Conservation (phyloP, 2,797 vertebrate species). For the Knipowitschia caucasica region DNA sequence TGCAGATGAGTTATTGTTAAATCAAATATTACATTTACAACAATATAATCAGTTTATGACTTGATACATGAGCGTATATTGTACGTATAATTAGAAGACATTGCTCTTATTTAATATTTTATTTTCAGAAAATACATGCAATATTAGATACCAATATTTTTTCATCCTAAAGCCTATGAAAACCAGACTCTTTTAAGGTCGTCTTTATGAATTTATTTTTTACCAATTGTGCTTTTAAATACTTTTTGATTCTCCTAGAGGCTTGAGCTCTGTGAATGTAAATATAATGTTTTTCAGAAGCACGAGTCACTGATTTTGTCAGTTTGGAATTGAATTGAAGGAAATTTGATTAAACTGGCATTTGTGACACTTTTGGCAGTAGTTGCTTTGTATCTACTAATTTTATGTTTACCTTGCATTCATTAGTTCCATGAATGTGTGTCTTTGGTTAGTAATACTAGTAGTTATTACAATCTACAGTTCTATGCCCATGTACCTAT, state of each 20-base stretch:
- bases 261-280: constrained; percentile 33
- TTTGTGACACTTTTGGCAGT: constrained; percentile 33
- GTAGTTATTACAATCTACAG: too few relatives aligned
- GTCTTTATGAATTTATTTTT: constrained; percentile 14
- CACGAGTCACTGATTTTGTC: constrained; percentile 20
- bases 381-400: constrained; percentile 1
- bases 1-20: constrained; percentile 18
- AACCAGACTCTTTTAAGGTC: constrained; percentile 20
- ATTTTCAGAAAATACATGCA: constrained; percentile 35
- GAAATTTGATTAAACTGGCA: constrained; percentile 65
- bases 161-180: constrained; percentile 18
- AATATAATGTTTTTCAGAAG: constrained; percentile 36
- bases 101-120: constrained; percentile 37
- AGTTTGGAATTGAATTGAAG: constrained; percentile 43
- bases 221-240: constrained; percentile 16
- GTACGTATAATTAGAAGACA: constrained; percentile 14
- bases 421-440: too few relatives aligned
- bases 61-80: background rate
- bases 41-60: constrained; percentile 10
- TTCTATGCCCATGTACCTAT: background rate
- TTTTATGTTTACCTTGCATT: background rate
- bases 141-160: constrained; percentile 10
- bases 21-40: constrained; percentile 19
- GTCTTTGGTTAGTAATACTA: too few relatives aligned
- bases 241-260: background rate